Percentiles rank a stretch among this genome's conserved stretches.
Conservation (phyloP, 2,797 vertebrate genomes). For the Pangasius larnaudii region DNA sequence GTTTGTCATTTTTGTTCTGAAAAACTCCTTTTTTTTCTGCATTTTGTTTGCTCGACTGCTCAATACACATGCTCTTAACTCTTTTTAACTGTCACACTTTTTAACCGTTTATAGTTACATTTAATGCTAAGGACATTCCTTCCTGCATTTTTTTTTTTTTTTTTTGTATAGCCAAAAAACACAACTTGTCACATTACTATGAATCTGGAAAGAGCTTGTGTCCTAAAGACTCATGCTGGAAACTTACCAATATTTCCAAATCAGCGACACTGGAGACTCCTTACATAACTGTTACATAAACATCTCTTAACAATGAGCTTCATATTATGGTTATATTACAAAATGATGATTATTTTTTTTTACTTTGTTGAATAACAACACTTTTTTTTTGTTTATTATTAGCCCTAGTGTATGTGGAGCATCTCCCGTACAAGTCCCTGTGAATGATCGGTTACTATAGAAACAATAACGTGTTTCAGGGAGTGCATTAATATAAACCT, state of each 20-base stretch:
- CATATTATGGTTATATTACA: neutral
- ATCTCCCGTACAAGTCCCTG: neutral
- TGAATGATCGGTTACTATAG: slow-evolving; percentile 3
- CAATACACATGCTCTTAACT: no score
- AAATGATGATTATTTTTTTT: neutral
- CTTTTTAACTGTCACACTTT: neutral
- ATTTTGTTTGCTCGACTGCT: neutral
- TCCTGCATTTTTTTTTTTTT: neutral
- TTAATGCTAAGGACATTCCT: neutral
- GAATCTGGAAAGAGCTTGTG: neutral
- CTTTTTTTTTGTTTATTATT: neutral
- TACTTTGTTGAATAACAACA: neutral
- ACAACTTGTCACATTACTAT: neutral
- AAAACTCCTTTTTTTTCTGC: neutral
- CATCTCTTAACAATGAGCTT: neutral
- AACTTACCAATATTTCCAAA: neutral
- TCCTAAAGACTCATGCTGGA: neutral
- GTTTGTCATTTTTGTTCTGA: neutral
- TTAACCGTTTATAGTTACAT: neutral
- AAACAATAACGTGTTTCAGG: neutral
- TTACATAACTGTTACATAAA: neutral
- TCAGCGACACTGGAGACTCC: neutral
- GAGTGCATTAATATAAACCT: slow-evolving; percentile 3
- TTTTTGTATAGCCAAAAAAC: neutral
- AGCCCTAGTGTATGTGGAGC: neutral